Percentiles rank a stretch among this genome's conserved stretches.
phyloP scores from a whole-genome alignment of 2,888 invertebrate species.

The Callinectes sapidus region DNA sequence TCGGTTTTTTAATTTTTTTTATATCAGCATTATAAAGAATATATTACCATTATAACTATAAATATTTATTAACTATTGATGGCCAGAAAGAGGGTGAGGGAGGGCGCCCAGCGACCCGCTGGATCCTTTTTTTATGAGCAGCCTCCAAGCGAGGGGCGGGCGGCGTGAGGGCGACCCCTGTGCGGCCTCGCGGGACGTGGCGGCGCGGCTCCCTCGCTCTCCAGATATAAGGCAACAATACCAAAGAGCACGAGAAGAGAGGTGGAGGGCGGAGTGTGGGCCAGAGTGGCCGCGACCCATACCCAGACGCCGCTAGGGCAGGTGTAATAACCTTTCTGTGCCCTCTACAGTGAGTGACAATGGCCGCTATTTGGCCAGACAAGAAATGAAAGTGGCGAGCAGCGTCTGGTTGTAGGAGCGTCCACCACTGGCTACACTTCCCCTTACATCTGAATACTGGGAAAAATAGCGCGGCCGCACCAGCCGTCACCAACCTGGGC shows the following conservation, averaged over 20 bases:
- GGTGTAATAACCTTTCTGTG: not conserved
- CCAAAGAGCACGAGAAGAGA: constrained; percentile 71
- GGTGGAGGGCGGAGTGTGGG: constrained; percentile 61
- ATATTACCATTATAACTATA: constrained; percentile 71
- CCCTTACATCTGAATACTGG: constrained; percentile 70
- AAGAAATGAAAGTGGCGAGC: not conserved
- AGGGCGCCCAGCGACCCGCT: constrained; percentile 51
- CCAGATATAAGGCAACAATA: constrained; percentile 71
- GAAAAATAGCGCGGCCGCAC: constrained; percentile 58
- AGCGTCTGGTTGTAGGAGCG: constrained; percentile 53
- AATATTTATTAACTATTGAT: constrained; percentile 72
- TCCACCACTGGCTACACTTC: constrained; percentile 49
- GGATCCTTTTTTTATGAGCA: constrained; percentile 13
- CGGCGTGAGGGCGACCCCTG: constrained; percentile 43
- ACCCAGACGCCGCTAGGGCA: constrained; percentile 41
- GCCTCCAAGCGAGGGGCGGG: constrained; percentile 52
- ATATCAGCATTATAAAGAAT: constrained; percentile 71
- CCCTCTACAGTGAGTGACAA: not conserved
- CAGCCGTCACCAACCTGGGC: constrained; percentile 37
- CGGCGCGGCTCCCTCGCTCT: constrained; percentile 57
- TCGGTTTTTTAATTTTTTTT: constrained; percentile 65
- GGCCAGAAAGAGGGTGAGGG: constrained; percentile 68
- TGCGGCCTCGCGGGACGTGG: constrained; percentile 38
- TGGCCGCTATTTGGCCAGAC: not conserved
- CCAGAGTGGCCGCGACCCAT: constrained; percentile 22